Evolutionary conservation across 2,797 vertebrate species (phyloP).

Genomic region (Acanthurus tractus): DNA sequence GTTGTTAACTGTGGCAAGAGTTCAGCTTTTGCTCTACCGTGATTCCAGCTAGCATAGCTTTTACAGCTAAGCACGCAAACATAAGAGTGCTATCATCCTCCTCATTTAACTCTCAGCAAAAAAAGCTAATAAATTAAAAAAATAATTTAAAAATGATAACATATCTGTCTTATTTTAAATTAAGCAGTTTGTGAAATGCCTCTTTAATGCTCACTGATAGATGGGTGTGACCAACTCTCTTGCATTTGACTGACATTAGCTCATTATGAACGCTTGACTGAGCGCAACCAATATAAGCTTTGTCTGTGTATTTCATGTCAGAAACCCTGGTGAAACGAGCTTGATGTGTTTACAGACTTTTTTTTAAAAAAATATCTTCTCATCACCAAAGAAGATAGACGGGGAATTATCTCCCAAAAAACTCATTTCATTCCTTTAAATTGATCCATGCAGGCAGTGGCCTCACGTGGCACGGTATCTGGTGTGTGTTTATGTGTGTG

Average conservation of each 20-base stretch:
- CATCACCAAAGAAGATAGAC: not conserved
- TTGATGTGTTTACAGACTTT: not conserved
- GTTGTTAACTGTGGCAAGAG: too few relatives aligned
- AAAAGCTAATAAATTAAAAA: too few relatives aligned
- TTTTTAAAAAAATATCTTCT: not conserved
- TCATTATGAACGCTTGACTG: slow-evolving; percentile 16
- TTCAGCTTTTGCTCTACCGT: too few relatives aligned
- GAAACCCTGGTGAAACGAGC: not conserved
- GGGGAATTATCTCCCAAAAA: not conserved
- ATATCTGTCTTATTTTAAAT: not conserved
- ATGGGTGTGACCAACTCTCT: not conserved
- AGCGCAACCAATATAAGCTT: not conserved
- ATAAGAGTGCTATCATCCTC: not conserved
- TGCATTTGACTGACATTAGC: not conserved
- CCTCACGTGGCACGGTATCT: slow-evolving; percentile 5
- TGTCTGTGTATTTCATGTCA: not conserved
- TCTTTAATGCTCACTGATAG: not conserved
- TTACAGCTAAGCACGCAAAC: not conserved
- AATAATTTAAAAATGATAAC: too few relatives aligned
- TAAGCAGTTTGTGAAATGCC: not conserved
- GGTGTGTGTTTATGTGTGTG: slow-evolving; percentile 12
- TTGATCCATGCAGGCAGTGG: not conserved
- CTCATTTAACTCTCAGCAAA: not conserved
- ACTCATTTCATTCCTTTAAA: not conserved
- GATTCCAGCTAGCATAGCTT: not conserved